Evolutionary conservation across 53 echinoderm and acorn worm species (phyloP), one percentile per base, ranked within the genome.

Genomic region (Temnopleurus reevesii): DNA sequence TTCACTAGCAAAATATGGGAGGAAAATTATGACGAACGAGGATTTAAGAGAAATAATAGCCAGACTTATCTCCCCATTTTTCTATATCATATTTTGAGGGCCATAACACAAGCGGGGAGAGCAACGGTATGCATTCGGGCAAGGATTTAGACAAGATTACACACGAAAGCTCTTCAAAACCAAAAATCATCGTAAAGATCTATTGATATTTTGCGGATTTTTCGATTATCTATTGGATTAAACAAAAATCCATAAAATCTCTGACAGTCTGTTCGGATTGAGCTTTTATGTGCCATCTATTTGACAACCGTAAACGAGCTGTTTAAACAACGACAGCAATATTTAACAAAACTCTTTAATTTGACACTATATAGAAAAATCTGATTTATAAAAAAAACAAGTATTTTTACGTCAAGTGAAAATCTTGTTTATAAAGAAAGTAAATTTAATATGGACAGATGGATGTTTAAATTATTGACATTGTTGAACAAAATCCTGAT

Each of bases 11-110:
- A 55, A 71, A 41, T n/a, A 38, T 19, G 9, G 41, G 23, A 41
- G 15, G 23, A 38, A 31, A 41, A 8, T n/a, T 19, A 83, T 83
- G 83, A 83, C 54, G 53, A 36, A 55, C 36, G 83, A 19, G 36
- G 83, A 55, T 83, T 83, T 53, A 38, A 21, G 61, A 13, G 44
- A 45, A 59, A 59, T 85, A 85, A 59, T 85, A 36, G 36, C 85
- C 45, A 36, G 85, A 24, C 12, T 36, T 83, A 71, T 71, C 51
- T 49, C 51, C 51, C 51, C 31, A 80, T 80, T 51, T 47, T 71
- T 71, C 41, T 21, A 38, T 41, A 71, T 71, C 41, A 71, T 71
- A 41, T 19, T 41, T 41, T 71, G 21, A 41, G 71, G 71, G 41
- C 36, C 36, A 21, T 23, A 8, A 23, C n/a, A 21, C 2, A 71